Evolutionary conservation across 1,140 invertebrate species (phyloP), one percentile per base, ranked within the genome.

Genomic region (Lepidotrigona ventralis): DNA sequence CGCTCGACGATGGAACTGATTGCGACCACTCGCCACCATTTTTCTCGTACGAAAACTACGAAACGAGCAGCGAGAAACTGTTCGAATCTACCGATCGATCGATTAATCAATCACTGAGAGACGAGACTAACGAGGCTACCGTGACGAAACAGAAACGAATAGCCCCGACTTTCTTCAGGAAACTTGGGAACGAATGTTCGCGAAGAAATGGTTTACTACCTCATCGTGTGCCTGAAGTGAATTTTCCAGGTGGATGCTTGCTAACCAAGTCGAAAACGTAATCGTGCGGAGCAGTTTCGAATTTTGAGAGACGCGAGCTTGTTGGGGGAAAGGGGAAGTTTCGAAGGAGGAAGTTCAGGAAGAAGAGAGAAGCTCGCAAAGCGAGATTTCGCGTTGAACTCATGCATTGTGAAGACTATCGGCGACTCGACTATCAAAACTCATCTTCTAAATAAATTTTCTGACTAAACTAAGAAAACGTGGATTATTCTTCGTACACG

Each of bases 371-470:
- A 68, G 29, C 70, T 51, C 73, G 56, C 46, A 46, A 79, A 33
- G 26, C 46, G 0, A 21, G 19, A 1, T 66, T 19, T 14, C 19
- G 17, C 53, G 68, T 83, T 69, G 17, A 84, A 80, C n/a, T 81
- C 33, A 64, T 78, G 81, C 66, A 80, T 64, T 79, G 68, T 46
- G 29, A 64, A 68, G 79, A 80, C 39, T 64, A 60, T 54, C 23
- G 58, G 74, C 66, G 29, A 53, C 64, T 63, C 75, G 17, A 46
- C n/a, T n/a, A n/a, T 33, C 46, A 78, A 85, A 84, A 77, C 58
- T 70, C 71, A 84, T 86, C 86, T 86, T 81, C 83, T 82, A 84
- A 33, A 89, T 90, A 88, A 90, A 90, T 70, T 90, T 89, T 46
- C 8, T 46, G 39, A 39, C 33, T 3, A 4, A 39, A 39, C 33